Evolutionary conservation across 2,113 vertebrate genomes (phyloP), one percentile per base, ranked within the genome.

Genomic region (Acrocephalus kingi): DNA sequence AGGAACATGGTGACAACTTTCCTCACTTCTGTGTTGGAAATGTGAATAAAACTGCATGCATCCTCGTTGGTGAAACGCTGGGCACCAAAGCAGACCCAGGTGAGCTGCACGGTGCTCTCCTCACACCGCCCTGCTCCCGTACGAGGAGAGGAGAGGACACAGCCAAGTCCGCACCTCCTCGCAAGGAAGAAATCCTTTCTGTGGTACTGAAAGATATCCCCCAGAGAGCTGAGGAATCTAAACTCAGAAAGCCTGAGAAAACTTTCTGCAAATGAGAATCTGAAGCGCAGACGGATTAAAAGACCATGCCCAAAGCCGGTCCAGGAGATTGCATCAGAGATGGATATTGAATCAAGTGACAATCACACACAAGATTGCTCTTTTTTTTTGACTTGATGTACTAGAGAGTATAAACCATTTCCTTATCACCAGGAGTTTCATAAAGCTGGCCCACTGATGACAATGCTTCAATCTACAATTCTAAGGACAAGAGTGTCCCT

Each of bases 111-210:
- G 0, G 7, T 5, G 6, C 30, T 45, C 21, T 52, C n/a, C 62
- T 51, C 49, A 43, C 30, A 2, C 9, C 0, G 0, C 4, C 6
- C 14, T 9, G 33, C 56, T 52, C 30, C 62, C 0, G 2, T 4
- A 2, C 0, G 0, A 79, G 45, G 15, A 64, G 1, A 43, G 41
- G 21, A 82, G 23, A 43, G 41, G 21, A 77, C 19, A 51, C 48
- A 58, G 68, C 1, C 0, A 51, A 31, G 23, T 21, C 41, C 56
- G 69, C 33, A 35, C 7, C 16, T 27, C 51, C 69, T 72, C 11
- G 1, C 23, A 56, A 39, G 35, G 51, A 43, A 56, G 30, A 71
- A 51, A 75, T 3, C 18, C 10, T 20, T 67, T 15, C 20, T 75
- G 25, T 19, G 19, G n/a, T 45, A 17, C 49, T 45, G 33, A 58